Evolutionary conservation across 2,113 vertebrate genomes (phyloP), one percentile per base, ranked within the genome.

Genomic region (Oryzias curvinotus): DNA sequence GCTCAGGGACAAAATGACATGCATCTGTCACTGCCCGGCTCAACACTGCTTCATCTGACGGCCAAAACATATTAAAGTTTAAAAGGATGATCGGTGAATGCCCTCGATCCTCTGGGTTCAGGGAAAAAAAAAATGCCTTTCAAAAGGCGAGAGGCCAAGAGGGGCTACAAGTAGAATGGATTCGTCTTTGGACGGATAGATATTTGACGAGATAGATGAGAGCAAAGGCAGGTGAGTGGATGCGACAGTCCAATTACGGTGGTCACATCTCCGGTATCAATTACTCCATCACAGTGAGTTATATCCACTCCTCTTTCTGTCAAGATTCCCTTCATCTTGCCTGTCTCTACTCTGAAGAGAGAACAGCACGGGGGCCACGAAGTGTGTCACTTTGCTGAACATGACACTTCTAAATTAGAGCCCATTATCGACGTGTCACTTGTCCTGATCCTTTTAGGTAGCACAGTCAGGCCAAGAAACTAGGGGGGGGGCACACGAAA

Each of bases 371-470:
- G 77, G 63, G 76, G 80, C 84, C 81, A 82, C 54, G 71, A 81
- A 85, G 87, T 52, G 81, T 86, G 86, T 92, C 89, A 82, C 82
- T 90, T 87, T 80, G 60, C 84, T 72, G 92, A 91, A 89, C 90
- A 74, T 88, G 92, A 94, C 92, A 92, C 82, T 87, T 84, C 90
- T 85, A 93, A 92, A 95, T 89, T 92, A 91, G 82, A 92, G 84
- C 83, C 91, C 89, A 93, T 95, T 93, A 94, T 89, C 85, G 73
- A 87, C 87, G 82, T 92, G 91, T 93, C 92, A 94, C 86, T 85
- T 87, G 80, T 78, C 87, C 82, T 78, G 89, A 71, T 83, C 86
- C 78, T 90, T 89, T 84, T 79, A 80, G 79, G 92, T 80, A 78
- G 84, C 60, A 25, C 41, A 72, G 68, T 87, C 80, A 65, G 52